These are phyloP conservation scores for Tor tambroides DNA, from an alignment of 2,113 vertebrate genomes.

Conservation along the genomic window DNA sequence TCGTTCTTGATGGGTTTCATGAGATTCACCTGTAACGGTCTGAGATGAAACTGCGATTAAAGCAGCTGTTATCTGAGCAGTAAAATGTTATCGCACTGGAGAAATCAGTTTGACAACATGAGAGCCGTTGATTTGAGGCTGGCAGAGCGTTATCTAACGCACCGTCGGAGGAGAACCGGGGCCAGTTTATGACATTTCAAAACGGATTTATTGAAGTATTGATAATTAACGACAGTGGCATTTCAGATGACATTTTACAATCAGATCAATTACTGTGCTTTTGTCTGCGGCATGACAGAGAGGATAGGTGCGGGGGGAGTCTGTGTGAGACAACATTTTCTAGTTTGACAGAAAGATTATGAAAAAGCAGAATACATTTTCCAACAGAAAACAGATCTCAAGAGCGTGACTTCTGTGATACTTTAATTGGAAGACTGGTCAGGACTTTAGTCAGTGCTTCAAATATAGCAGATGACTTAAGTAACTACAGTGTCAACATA, in stretches of 20 bases:
- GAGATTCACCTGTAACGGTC: not conserved
- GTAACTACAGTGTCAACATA: not conserved
- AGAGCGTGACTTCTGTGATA: not conserved
- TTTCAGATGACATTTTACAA: constrained; percentile 68
- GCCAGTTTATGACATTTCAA: constrained; percentile 32
- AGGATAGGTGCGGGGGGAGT: not conserved
- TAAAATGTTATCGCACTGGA: constrained; percentile 15
- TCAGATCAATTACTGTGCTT: constrained; percentile 22
- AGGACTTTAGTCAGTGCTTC: not conserved
- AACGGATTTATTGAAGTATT: constrained; percentile 53
- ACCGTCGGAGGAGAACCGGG: not conserved
- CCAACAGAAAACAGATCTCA: not conserved
- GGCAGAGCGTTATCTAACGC: not conserved
- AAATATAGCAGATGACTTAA: not conserved
- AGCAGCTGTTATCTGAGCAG: not conserved
- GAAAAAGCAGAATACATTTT: not conserved
- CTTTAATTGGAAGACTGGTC: not conserved
- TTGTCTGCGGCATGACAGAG: not conserved
- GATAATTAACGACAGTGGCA: constrained; percentile 60
- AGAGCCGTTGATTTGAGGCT: not conserved
- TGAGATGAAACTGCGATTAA: not conserved
- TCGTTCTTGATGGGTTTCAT: not conserved
- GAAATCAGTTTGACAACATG: not conserved
- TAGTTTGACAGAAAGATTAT: constrained; percentile 15
- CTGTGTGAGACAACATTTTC: not conserved